Base-by-base conservation (phyloP, 2,113 vertebrate species). In the Felis chaus region DNA sequence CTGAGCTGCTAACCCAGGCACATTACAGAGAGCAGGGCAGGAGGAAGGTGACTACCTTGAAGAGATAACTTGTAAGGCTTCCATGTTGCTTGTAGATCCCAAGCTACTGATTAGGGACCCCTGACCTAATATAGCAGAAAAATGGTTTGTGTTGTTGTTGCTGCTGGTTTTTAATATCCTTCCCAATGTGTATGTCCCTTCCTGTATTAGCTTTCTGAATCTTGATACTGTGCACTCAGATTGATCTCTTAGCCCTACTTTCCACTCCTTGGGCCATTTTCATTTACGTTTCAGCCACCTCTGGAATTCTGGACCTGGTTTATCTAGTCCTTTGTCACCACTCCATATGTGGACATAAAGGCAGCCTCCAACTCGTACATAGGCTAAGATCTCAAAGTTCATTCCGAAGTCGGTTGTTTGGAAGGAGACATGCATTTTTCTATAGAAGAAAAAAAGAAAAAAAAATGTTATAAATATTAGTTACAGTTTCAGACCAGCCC, bases 301-400 rank as follows among this genome's bases (percentile, higher is more conserved):
- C 50, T 95, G 50, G 79, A 95, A 94, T 94, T 89, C 29, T 91
- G 78, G 31, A 81, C 16, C 78, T 76, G 13, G 31, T 71, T 97
- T 95, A 93, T 91, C 74, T 85, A 93, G 55, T 48, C 57, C 19
- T 97, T 93, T 97, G 90, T 96, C 83, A 89, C 41, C 25, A 74
- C 80, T 85, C 78, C 84, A 41, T 41, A 80, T 92, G 36, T 89
- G 94, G 87, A 91, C 73, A 86, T 48, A 63, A 14, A 94, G 41
- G 69, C 33, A 92, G 81, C 53, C 82, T 97, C 73, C n/a, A 91
- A 69, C 53, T 91, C 78, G 41, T 39, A 94, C 50, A 69, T 65
- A 69, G 66, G 15, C 36, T 94, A 68, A 94, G 25, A 95, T 97
- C 86, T 98, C 86, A 81, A 97, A 95, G 96, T 98, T 97, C 53